Evolutionary conservation across 1,140 invertebrate species (phyloP), one percentile per base, ranked within the genome.

Genomic region (Drosophila parabipectinata): DNA sequence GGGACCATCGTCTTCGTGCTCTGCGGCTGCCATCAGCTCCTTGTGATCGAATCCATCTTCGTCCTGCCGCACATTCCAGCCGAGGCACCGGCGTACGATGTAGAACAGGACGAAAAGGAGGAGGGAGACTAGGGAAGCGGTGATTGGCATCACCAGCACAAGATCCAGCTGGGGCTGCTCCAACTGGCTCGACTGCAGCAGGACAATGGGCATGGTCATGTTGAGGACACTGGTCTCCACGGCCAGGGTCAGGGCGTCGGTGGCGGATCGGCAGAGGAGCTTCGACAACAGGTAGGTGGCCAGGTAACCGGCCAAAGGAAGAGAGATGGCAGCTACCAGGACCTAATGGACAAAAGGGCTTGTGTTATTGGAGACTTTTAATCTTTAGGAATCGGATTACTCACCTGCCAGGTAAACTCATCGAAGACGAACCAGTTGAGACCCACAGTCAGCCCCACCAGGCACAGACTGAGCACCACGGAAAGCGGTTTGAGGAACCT

Each of bases 401-500:
- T 56, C 41, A 84, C 81, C 72, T 67, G 62, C 62, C 66, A 71
- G 9, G 72, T 85, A 5, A 80, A 69, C 56, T 77, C 68, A 7
- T 59, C 28, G 32, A 85, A 83, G 12, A 55, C 73, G 2, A 79
- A 85, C 45, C 53, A 60, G 50, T 85, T 85, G 44, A 85, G 59
- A 1, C 68, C 81, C 53, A 85, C 77, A 0, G 81, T 85, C 34
- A 85, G 28, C 0, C 54, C 73, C 18, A 85, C 72, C 26, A 85
- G 61, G 32, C 63, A 63, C 39, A 85, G 52, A 26, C 79, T 83
- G n/a, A 85, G 64, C 9, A 63, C 39, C n/a, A 79, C 69, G 1
- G 73, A 85, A 7, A 85, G 39, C 3, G 81, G 81, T 59, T 85
- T 85, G 5, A 85, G 69, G 30, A 83, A 84, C 12, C 77, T 72